Evolutionary conservation across 2,113 vertebrate species (phyloP).

Genomic region (Reinhardtius hippoglossoides): DNA sequence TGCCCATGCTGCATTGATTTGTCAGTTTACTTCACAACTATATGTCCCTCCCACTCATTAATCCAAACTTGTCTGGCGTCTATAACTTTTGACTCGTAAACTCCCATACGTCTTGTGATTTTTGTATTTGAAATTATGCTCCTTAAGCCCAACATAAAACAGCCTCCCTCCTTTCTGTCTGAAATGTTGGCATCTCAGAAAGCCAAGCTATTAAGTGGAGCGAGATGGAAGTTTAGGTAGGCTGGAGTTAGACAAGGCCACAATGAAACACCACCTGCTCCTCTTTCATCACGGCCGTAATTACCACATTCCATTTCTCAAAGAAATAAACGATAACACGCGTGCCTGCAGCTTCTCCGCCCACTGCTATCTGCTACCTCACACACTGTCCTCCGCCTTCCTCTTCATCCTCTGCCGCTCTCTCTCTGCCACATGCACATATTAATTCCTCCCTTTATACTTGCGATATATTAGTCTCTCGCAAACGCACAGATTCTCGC

Average conservation of each 20-base stretch:
- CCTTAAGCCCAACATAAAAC: neutral
- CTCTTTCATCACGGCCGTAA: slow-evolving; percentile 46
- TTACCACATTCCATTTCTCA: slow-evolving; percentile 63
- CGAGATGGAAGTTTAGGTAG: slow-evolving; percentile 8
- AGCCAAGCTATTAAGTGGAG: slow-evolving; percentile 7
- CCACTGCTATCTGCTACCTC: slow-evolving; percentile 57
- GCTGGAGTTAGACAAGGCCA: slow-evolving; percentile 2
- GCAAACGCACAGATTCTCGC: slow-evolving; percentile 24
- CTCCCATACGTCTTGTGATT: neutral
- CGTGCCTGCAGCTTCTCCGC: slow-evolving; percentile 23
- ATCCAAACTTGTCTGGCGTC: too few relatives aligned
- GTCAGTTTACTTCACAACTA: too few relatives aligned
- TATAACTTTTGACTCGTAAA: too few relatives aligned
- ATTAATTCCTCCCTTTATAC: slow-evolving; percentile 55
- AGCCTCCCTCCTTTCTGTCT: neutral
- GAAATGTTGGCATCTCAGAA: neutral
- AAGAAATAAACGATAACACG: slow-evolving; percentile 50
- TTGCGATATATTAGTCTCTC: slow-evolving; percentile 31
- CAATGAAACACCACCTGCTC: slow-evolving; percentile 25
- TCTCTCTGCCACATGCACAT: slow-evolving; percentile 13
- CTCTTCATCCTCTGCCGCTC: slow-evolving; percentile 4
- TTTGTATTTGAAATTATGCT: neutral
- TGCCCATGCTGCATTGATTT: too few relatives aligned
- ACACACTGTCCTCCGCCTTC: slow-evolving; percentile 37
- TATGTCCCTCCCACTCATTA: too few relatives aligned